Evolutionary conservation across 2,113 vertebrate genomes (phyloP).

Genomic region (Mormyrus lacerda): DNA sequence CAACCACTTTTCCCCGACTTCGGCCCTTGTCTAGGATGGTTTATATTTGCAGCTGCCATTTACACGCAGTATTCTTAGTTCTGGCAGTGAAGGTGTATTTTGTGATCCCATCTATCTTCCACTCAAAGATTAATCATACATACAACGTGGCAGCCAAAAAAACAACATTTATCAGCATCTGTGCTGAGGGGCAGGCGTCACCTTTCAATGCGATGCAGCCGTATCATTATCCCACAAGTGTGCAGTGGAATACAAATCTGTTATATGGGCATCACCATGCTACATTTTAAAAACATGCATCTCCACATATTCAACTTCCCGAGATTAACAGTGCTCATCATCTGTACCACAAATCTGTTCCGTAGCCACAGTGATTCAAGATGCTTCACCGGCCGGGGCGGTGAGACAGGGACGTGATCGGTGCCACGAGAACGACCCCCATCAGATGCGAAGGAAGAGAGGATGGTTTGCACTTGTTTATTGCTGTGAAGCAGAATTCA

Average conservation of each 20-base stretch:
- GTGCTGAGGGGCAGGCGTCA: not conserved
- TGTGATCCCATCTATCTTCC: not conserved
- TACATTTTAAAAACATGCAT: not conserved
- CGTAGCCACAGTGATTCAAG: not conserved
- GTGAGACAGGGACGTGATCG: not conserved
- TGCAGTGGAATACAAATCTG: not conserved
- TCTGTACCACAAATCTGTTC: not conserved
- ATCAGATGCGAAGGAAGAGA: not conserved
- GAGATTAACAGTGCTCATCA: not conserved
- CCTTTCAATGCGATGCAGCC: not conserved
- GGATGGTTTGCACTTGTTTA: not conserved
- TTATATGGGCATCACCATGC: not conserved
- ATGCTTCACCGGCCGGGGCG: not conserved
- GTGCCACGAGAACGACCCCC: not conserved
- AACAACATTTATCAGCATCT: not conserved
- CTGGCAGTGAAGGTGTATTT: not conserved
- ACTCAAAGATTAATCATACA: not conserved
- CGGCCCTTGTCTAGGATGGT: not conserved
- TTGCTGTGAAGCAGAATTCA: not conserved
- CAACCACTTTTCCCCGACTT: not conserved
- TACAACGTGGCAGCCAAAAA: not conserved
- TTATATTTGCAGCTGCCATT: not conserved
- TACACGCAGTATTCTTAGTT: not conserved
- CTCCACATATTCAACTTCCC: not conserved
- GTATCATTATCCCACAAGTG: not conserved